A percentile compares a stretch with the other conserved stretches of the same genome.
These are phyloP conservation scores for Machimus rusticus DNA, from an alignment of 2,888 invertebrate species.

Conservation along the genomic window DNA sequence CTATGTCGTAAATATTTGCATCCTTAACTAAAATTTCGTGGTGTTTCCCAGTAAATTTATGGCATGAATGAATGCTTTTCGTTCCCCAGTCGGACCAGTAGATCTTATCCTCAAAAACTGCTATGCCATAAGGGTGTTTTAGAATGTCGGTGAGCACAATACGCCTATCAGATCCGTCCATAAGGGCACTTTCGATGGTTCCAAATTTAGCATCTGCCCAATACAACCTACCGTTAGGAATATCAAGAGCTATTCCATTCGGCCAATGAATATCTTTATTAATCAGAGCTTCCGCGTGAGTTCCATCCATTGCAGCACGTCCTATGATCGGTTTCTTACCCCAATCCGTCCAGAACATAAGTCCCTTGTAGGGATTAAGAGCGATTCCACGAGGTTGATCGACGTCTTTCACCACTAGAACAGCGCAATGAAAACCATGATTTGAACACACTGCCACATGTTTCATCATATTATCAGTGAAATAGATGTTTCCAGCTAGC, in stretches of 20 bases:
- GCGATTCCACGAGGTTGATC: conserved; percentile 75
- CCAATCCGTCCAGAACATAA: conserved; percentile 94
- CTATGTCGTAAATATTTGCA: conserved; percentile 67
- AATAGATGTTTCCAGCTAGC: conserved; percentile 82
- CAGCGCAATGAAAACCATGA: conserved; percentile 73
- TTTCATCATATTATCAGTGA: conserved; percentile 75
- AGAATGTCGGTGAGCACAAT: conserved; percentile 69
- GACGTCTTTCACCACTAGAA: conserved; percentile 69
- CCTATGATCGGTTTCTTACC: conserved; percentile 77
- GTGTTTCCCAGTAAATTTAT: conserved; percentile 79
- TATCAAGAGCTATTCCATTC: conserved; percentile 85
- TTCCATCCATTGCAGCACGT: conserved; percentile 86
- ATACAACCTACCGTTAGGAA: conserved; percentile 79
- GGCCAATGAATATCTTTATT: conserved; percentile 76
- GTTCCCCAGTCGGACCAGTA: conserved; percentile 92
- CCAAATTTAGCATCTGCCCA: conserved; percentile 84
- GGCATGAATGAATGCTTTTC: conserved; percentile 75
- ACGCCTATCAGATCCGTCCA: conserved; percentile 74
- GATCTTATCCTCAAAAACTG: conserved; percentile 85
- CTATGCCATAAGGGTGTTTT: conserved; percentile 82
- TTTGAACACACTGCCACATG: conserved; percentile 77
- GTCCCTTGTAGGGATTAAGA: conserved; percentile 74
- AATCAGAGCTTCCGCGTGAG: conserved; percentile 69
- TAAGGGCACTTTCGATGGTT: conserved; percentile 70
- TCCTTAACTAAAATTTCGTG: conserved; percentile 67